These are phyloP conservation scores for Nasonovia ribisnigri DNA, from an alignment of 2,888 invertebrate species.

Conservation along the genomic window DNA sequence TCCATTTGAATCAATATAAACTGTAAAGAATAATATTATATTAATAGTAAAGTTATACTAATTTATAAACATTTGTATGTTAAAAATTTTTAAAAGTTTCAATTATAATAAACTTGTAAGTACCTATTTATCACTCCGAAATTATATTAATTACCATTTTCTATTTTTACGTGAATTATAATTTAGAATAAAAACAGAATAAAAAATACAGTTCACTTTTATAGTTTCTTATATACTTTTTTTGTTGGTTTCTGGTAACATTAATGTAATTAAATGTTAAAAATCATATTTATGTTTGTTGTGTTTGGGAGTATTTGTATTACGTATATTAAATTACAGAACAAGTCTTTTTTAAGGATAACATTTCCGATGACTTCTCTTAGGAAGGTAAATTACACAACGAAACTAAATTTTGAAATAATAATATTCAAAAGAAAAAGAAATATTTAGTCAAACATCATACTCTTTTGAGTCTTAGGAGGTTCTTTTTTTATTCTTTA, in stretches of 20 bases:
- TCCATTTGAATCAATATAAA: not conserved
- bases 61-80: not conserved
- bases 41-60: not conserved
- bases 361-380: not conserved
- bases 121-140: not conserved
- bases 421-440: not conserved
- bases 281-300: not conserved
- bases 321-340: not conserved
- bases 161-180: not conserved
- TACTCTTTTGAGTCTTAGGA: not conserved
- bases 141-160: not conserved
- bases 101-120: not conserved
- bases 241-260: not conserved
- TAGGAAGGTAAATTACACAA: not conserved
- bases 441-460: conserved; percentile 50
- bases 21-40: not conserved
- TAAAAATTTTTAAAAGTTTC: not conserved
- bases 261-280: conserved; percentile 4
- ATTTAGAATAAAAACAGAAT: not conserved
- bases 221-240: not conserved
- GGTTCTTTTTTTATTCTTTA: not conserved
- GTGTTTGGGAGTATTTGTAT: not conserved
- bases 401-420: not conserved
- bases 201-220: not conserved
- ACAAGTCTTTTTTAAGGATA: not conserved